Evolutionary conservation across 2,888 invertebrate species (phyloP), one percentile per base, ranked within the genome.

Genomic region (Eupithecia abbreviata): DNA sequence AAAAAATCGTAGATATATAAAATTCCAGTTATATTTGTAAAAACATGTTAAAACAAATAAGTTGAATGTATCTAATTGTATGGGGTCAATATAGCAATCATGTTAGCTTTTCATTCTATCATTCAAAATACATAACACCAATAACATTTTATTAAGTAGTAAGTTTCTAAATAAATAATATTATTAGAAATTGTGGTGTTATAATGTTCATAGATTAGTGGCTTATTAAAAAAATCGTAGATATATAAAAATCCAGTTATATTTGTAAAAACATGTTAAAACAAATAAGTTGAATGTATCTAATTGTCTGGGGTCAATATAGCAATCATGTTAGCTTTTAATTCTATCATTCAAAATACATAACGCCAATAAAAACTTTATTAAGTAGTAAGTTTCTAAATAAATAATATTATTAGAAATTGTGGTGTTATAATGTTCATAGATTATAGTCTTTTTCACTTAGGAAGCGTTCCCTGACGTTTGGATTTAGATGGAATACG

Each of bases 351-450:
- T 30, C 0, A 30, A 30, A 30, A 30, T 30, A 30, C 30, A 30
- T 30, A 30, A 30, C 30, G 1, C 30, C 30, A 30, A 30, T 30
- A 30, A 30, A 30, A 30, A 30, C 30, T 30, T 30, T 30, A 30
- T 30, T 30, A 30, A 30, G 30, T 30, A 30, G 30, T 30, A 30
- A 30, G 30, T 30, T 30, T 30, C 30, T 58, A 18, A 58, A 62
- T 30, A 30, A 12, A 62, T 62, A 62, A 18, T 3, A 30, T 62
- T 62, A 62, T 30, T 62, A 62, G 62, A 62, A 58, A 62, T 62
- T 10, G 62, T 30, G 62, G 62, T 62, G 62, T 55, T n/a, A n/a
- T n/a, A 55, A n/a, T 55, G 55, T 62, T 62, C 62, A 62, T 62
- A 62, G 62, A 62, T 10, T 30, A 62, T 30, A 30, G 30, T 30